Base-by-base conservation (phyloP, 2,113 vertebrate genomes). In the Brienomyrus brachyistius region DNA sequence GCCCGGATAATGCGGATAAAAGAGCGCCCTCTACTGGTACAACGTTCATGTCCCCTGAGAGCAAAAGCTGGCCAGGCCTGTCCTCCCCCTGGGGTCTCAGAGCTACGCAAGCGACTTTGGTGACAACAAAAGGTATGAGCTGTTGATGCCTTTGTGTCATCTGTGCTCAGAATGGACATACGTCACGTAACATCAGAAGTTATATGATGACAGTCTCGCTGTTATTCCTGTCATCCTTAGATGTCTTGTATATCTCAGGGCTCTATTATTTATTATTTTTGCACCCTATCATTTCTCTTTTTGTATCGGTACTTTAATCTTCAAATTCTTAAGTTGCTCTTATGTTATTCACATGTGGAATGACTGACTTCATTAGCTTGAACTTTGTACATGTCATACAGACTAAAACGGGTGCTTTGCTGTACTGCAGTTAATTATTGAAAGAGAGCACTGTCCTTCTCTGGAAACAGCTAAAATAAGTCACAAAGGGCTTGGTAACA, bases 291-390 rank as follows among this genome's bases (percentile, higher is more conserved):
- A 83, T 23, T 47, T 83, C 17, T 47, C 80, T 45, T 47, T 83
- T 83, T 23, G 17, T 7, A n/a, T 45, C 5, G 47, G 35, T 43
- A 82, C 43, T 82, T 82, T 19, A 82, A 21, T 7, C 43, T 47
- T 48, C 8, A 48, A 23, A 84, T 84, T 84, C 43, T 48, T 84
- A 11, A 45, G 80, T 21, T 50, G 87, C 59, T 2, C 19, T 74
- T 84, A 84, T 84, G 19, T 21, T 21, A 5, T 90, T 80, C 48
- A 45, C 59, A 17, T 87, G 88, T 35, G 19, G 89, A 95, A 94
- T 92, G 59, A 93, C 89, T 93, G 92, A 94, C 93, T 91, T 85
- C 87, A 89, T 54, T 62, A 90, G 89, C 19, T 85, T 93, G 92
- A 90, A 92, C 93, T 93, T 92, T 93, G 89, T 51, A 31, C 91